Evolutionary conservation across 92 coral and sea anemone genomes (phyloP), one percentile per base, ranked within the genome.

Genomic region (Umimayanthus kanabou): DNA sequence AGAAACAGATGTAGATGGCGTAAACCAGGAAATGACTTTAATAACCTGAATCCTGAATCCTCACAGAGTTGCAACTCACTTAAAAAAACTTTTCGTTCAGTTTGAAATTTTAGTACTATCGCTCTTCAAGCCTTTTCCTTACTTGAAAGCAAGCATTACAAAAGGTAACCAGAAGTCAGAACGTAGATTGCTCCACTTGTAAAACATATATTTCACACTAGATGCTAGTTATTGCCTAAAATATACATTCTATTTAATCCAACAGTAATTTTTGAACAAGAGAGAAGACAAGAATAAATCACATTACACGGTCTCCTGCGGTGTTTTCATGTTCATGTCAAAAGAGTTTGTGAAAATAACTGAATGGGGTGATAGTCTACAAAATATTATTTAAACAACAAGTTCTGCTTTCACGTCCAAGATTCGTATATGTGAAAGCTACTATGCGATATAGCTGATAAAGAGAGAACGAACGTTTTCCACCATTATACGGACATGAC

Each of bases 321-420:
- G 82, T 47, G 82, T 25, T 79, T 79, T 79, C 82, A 53, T 79
- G 82, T 79, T 49, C 82, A 53, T 26, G 29, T 29, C 82, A 53
- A 49, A 45, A 50, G 69, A 23, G 69, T 53, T 43, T 47, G 33
- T 74, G 61, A 23, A 77, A 77, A 43, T 30, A 47, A 43, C 45
- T 77, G 45, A 79, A 28, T 14, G 1, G 42, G 76, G 18, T 1
- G 13, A 23, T 72, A 53, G 37, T 28, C 80, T 14, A 42, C 80
- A 33, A 40, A 39, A 45, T 33, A 40, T n/a, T 42, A 22, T 76
- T 50, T 20, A 79, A 28, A 79, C 82, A 13, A 79, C 16, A 79
- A 79, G 30, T 26, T 45, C 18, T 16, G 20, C 18, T 29, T 79
- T 50, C 82, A 15, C 22, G 55, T 28, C 39, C 64, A 9, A 77